Base-by-base conservation (phyloP, 2,113 vertebrate genomes). In the Zonotrichia leucophrys region DNA sequence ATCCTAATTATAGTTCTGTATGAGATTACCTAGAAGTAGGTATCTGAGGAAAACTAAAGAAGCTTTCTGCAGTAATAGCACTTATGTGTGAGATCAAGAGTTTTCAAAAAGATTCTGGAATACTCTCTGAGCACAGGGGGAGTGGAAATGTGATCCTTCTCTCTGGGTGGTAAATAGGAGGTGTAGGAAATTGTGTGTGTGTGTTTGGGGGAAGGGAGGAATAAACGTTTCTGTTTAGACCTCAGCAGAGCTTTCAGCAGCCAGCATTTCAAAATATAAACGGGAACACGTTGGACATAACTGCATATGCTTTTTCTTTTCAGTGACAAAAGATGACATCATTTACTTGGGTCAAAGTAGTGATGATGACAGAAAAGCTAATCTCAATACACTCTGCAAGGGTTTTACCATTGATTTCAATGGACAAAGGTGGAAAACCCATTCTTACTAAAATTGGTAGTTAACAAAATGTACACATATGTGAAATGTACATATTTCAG, bases 141-240 rank as follows among this genome's bases (percentile, higher is more conserved):
- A 93, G 55, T 77, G 69, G 95, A 95, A 96, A 95, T 39, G 49
- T 46, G 94, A 94, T 94, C 89, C 41, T 77, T 85, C 95, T 82
- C 67, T 56, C 78, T 93, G 94, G 94, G 95, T 95, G 94, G 95
- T 90, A 94, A 93, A 92, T 63, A 84, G 60, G 76, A 92, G 80
- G 62, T 93, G 53, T 73, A 95, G 92, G 84, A 95, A 96, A 96
- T 66, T 55, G 56, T 87, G 70, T 89, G 46, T 59, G 70, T 46
- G 74, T 4, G 0, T 41, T 44, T 22, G 35, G 82, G 56, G 84
- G 58, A 79, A 82, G 28, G 31, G 17, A 69, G 25, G 74, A 23
- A 94, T 79, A 95, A 78, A 75, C 0, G 10, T 89, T 90, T 74
- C 79, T 95, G 58, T 94, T 92, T 84, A 89, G 83, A 80, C 49